Conservation (phyloP, 2,888 invertebrate genomes). For the Selenia dentaria region DNA sequence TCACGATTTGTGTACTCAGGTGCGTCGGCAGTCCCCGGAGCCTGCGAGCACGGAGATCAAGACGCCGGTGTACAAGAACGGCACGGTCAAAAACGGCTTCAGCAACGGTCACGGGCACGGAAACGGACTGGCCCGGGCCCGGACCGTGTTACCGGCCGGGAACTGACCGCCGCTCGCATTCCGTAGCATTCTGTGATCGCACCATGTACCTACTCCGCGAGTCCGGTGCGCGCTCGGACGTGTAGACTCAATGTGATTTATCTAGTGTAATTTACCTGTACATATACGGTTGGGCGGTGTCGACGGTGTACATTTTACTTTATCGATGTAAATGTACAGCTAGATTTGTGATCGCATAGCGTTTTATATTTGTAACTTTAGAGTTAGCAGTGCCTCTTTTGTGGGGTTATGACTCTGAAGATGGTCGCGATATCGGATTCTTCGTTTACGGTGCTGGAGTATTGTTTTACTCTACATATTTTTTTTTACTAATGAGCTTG, state of each 20-base stretch:
- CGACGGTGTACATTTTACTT: slow-evolving; percentile 79
- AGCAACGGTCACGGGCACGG: slow-evolving; percentile 65
- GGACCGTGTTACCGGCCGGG: slow-evolving; percentile 15
- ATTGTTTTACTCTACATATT: slow-evolving; percentile 28
- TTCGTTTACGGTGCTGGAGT: slow-evolving; percentile 28
- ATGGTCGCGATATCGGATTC: slow-evolving; percentile 6
- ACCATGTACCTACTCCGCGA: slow-evolving; percentile 40
- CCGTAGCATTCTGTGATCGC: slow-evolving; percentile 61
- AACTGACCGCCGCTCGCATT: slow-evolving; percentile 46
- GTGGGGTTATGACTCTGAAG: slow-evolving; percentile 19
- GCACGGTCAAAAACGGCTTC: slow-evolving; percentile 65
- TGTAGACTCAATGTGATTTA: slow-evolving; percentile 71
- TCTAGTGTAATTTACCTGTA: slow-evolving; percentile 56
- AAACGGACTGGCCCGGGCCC: slow-evolving; percentile 53
- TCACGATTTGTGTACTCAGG: slow-evolving; percentile 38
- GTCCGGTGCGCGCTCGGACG: neutral
- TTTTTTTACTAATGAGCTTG: slow-evolving; percentile 28
- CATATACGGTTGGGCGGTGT: slow-evolving; percentile 72
- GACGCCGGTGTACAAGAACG: slow-evolving; percentile 61
- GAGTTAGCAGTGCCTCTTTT: slow-evolving; percentile 27
- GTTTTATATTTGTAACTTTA: slow-evolving; percentile 38
- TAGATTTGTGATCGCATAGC: slow-evolving; percentile 81
- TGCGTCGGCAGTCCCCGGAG: slow-evolving; percentile 54
- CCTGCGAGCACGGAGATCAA: slow-evolving; percentile 54
- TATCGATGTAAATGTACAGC: slow-evolving; percentile 65